phyloP scores from a whole-genome alignment of 1,140 invertebrate species.

The Drosophila sucinea region DNA sequence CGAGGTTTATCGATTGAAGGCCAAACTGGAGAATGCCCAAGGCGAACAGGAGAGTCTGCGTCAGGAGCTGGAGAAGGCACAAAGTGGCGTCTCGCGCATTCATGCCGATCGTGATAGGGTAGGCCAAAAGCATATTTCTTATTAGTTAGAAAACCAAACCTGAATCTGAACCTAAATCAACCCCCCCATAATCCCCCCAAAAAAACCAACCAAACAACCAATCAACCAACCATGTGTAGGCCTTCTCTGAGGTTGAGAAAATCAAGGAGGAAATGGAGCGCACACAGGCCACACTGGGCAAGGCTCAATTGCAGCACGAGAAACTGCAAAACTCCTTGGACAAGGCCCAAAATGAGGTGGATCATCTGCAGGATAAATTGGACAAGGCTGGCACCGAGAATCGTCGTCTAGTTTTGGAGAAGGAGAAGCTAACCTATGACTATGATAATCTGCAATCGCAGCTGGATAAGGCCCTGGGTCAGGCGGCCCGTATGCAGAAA shows the following conservation, averaged over 20 bases:
- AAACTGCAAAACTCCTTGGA: slow-evolving; percentile 94
- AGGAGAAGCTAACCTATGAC: slow-evolving; percentile 94
- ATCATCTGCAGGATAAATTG: slow-evolving; percentile 93
- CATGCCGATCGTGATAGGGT: slow-evolving; percentile 93
- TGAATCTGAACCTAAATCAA: slow-evolving; percentile 11
- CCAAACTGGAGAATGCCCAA: slow-evolving; percentile 96
- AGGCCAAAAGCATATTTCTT: slow-evolving; percentile 47
- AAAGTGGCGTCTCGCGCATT: slow-evolving; percentile 88
- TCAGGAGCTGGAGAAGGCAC: slow-evolving; percentile 92
- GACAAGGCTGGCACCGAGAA: slow-evolving; percentile 92
- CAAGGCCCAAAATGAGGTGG: slow-evolving; percentile 95
- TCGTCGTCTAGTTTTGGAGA: slow-evolving; percentile 94
- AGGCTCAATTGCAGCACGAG: slow-evolving; percentile 94
- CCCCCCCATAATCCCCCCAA: not conserved
- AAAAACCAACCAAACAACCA: slow-evolving; percentile 17
- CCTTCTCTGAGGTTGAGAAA: slow-evolving; percentile 93
- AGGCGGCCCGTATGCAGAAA: slow-evolving; percentile 93
- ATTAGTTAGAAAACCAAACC: slow-evolving; percentile 15
- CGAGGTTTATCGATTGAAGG: slow-evolving; percentile 96
- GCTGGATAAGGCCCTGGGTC: slow-evolving; percentile 93
- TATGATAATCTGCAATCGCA: slow-evolving; percentile 95
- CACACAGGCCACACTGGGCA: slow-evolving; percentile 93
- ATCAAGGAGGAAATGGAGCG: slow-evolving; percentile 95
- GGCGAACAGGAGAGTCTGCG: slow-evolving; percentile 95
- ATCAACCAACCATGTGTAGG: slow-evolving; percentile 71